These are phyloP conservation scores for Odontamblyopus lacepedii DNA, from an alignment of 2,797 vertebrate species.

Conservation along the genomic window DNA sequence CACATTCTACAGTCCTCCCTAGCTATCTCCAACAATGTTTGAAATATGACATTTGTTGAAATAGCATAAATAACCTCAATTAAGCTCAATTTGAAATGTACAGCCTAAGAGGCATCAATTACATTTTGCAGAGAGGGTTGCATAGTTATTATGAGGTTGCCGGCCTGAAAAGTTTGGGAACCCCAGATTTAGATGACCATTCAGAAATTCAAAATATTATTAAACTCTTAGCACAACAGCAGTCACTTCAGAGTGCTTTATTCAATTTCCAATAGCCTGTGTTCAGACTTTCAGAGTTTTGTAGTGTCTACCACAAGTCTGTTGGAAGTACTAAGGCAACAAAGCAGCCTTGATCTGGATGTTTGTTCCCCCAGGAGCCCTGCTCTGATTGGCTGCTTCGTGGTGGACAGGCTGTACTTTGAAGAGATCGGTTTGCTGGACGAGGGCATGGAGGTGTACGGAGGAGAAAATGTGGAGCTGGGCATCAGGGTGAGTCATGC, in stretches of 20 bases:
- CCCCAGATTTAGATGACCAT: too few species aligned
- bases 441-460: slow-evolving; percentile 98
- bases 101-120: background rate
- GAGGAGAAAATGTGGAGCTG: slow-evolving; percentile 97
- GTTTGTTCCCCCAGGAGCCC: slow-evolving; percentile 84
- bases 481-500: slow-evolving; percentile 91
- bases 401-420: slow-evolving; percentile 95
- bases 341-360: slow-evolving; percentile 38
- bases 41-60: too few species aligned
- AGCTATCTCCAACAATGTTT: too few species aligned
- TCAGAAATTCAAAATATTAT: background rate
- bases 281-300: background rate
- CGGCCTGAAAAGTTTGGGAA: too few species aligned
- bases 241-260: background rate
- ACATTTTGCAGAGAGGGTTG: too few species aligned
- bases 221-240: background rate
- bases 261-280: background rate
- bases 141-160: too few species aligned
- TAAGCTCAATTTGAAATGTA: background rate
- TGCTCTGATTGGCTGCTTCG: slow-evolving; percentile 97
- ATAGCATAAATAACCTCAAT: background rate
- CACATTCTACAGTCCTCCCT: too few species aligned
- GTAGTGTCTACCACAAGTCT: slow-evolving; percentile 9
- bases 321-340: slow-evolving; percentile 42
- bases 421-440: slow-evolving; percentile 96